Conservation (phyloP, 2,113 vertebrate genomes). For the Leptobrachium leishanense region DNA sequence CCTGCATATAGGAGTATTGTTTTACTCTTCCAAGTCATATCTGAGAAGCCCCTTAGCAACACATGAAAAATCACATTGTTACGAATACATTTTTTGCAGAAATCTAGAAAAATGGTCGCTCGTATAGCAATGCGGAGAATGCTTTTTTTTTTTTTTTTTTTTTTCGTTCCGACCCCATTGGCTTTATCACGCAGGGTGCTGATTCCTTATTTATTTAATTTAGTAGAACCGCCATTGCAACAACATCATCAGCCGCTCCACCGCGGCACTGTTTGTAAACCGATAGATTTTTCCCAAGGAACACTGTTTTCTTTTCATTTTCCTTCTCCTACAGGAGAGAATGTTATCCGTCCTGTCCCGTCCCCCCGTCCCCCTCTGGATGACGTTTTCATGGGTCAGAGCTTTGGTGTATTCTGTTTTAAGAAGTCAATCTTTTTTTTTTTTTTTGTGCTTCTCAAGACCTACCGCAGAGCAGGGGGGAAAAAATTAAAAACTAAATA, state of each 20-base stretch:
- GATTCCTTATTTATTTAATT: conserved; percentile 36
- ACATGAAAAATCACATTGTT: no score
- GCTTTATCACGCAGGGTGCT: conserved; percentile 25
- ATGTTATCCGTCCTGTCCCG: neutral
- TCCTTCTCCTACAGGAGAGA: conserved; percentile 12
- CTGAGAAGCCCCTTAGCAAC: no score
- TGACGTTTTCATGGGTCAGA: neutral
- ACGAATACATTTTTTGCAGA: no score
- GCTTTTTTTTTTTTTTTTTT: no score
- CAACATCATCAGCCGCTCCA: conserved; percentile 1
- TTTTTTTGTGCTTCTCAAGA: conserved; percentile 10
- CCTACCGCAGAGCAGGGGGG: conserved; percentile 20
- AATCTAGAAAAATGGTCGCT: no score
- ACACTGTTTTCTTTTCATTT: conserved; percentile 35
- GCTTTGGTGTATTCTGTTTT: neutral
- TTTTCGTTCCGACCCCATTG: neutral
- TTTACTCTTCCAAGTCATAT: no score
- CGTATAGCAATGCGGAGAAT: no score
- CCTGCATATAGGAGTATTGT: no score
- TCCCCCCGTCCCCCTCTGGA: neutral
- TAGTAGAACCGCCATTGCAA: conserved; percentile 12
- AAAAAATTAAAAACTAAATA: neutral
- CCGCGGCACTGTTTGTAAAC: conserved; percentile 12
- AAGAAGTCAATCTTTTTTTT: neutral
- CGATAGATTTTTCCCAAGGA: conserved; percentile 27